Percentiles rank a stretch among this genome's conserved stretches.
Conservation (phyloP, 2,113 vertebrate genomes). For the Corvus cornix region DNA sequence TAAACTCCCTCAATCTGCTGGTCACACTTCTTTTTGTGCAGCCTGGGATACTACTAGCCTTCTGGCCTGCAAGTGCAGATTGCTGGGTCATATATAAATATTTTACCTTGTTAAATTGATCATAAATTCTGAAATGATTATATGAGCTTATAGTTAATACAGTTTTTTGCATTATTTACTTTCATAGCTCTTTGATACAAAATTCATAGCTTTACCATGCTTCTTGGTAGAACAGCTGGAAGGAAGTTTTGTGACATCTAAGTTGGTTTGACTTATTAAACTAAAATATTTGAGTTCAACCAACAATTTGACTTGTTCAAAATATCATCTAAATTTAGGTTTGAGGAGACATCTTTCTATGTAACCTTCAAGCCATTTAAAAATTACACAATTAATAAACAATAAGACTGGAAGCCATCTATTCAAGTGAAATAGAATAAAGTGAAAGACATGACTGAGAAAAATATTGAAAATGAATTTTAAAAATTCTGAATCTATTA, state of each 20-base stretch:
- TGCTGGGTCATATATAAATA: background rate
- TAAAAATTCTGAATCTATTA: background rate
- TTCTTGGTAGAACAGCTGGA: background rate
- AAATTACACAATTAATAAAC: background rate
- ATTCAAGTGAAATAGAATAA: background rate
- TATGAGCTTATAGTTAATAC: background rate
- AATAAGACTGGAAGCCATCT: background rate
- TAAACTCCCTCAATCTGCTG: background rate
- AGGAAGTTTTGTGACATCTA: background rate
- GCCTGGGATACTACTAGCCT: background rate
- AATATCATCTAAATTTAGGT: background rate
- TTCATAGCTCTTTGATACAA: background rate
- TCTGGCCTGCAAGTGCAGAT: background rate
- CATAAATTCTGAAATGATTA: background rate
- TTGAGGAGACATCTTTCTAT: background rate
- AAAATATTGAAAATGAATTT: background rate
- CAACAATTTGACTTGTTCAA: background rate
- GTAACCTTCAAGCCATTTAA: background rate
- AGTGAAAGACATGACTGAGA: background rate
- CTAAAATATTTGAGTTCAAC: background rate
- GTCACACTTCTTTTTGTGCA: background rate
- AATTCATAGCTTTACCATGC: background rate
- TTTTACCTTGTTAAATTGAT: background rate
- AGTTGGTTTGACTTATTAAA: background rate
- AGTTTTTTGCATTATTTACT: background rate